Base-by-base conservation (phyloP, 2,888 invertebrate genomes). In the Priocnemis perturbator region DNA sequence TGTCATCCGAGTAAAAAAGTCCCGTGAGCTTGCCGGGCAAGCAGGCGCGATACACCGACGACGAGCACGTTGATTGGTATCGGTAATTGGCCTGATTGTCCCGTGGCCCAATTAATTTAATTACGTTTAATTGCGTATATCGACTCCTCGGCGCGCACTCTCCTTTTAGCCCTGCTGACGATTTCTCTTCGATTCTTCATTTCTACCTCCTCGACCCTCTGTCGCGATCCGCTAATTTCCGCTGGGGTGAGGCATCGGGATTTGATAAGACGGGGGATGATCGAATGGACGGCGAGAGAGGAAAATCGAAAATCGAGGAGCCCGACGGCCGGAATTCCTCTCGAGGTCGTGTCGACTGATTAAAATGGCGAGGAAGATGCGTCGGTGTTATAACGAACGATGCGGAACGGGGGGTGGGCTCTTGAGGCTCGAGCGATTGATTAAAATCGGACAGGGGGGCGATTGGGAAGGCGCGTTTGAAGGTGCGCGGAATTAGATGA, bases 81-180 rank as follows among this genome's bases (percentile, higher is more conserved):
- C 83, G 79, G 84, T 86, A 86, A 86, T 86, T 87, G 86, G 83
- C 81, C 83, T 84, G 85, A 86, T 87, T 87, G 84, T 85, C 83
- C 73, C 83, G 71, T 85, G 86, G 84, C 82, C 85, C 86, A 87
- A 88, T 88, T 87, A 88, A 87, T 87, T 87, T 86, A 85, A 85
- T 85, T 85, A 84, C 79, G 69, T 79, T 76, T 84, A 84, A 84
- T 84, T 81, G 81, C 76, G 79, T 78, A 81, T 83, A 69, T 30
- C 60, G 72, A 58, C 76, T 74, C 75, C 72, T 72, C 71, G 55
- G 65, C 23, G 53, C 69, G 63, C 48, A 26, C 63, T 73, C 26
- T 69, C 71, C 78, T 77, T 63, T 45, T 48, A 53, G 57, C 44
- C 57, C 48, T 56, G 60, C 14, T 53, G 55, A 37, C 37, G 11